These are phyloP conservation scores for Scomberomorus guttatus DNA, from an alignment of 2,797 vertebrate species.

Conservation along the genomic window DNA sequence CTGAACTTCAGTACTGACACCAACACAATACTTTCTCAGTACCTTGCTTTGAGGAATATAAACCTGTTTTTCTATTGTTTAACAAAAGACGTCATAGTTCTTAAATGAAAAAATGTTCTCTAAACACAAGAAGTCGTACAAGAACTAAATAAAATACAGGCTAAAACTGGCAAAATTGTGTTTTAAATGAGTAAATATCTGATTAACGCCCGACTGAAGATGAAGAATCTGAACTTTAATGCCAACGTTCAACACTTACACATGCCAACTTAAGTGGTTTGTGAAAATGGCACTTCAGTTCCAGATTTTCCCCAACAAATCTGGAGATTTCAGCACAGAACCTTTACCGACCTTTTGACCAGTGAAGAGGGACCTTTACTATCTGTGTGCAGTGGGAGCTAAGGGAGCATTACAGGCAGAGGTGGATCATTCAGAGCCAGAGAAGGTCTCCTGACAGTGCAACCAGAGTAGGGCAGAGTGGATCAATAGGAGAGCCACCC, in stretches of 20 bases:
- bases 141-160: background rate
- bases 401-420: slow-evolving; percentile 64
- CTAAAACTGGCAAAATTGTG: background rate
- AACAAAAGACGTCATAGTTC: background rate
- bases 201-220: too few relatives aligned
- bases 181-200: too few relatives aligned
- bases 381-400: slow-evolving; percentile 42
- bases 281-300: background rate
- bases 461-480: slow-evolving; percentile 76
- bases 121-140: background rate
- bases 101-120: background rate
- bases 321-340: slow-evolving; percentile 11
- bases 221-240: background rate
- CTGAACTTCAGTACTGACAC: background rate
- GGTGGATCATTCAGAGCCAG: slow-evolving; percentile 64
- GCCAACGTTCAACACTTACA: background rate
- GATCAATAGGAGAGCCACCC: slow-evolving; percentile 80
- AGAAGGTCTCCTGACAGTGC: slow-evolving; percentile 70
- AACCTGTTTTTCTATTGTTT: background rate
- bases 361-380: slow-evolving; percentile 4
- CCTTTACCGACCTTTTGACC: slow-evolving; percentile 20
- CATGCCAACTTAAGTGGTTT: slow-evolving; percentile 24
- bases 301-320: slow-evolving; percentile 5
- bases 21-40: background rate
- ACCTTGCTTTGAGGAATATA: background rate